Percentiles rank a stretch among this genome's conserved stretches.
These are phyloP conservation scores for Amphiprion clarkii DNA, from an alignment of 2,797 vertebrate species.

Conservation along the genomic window DNA sequence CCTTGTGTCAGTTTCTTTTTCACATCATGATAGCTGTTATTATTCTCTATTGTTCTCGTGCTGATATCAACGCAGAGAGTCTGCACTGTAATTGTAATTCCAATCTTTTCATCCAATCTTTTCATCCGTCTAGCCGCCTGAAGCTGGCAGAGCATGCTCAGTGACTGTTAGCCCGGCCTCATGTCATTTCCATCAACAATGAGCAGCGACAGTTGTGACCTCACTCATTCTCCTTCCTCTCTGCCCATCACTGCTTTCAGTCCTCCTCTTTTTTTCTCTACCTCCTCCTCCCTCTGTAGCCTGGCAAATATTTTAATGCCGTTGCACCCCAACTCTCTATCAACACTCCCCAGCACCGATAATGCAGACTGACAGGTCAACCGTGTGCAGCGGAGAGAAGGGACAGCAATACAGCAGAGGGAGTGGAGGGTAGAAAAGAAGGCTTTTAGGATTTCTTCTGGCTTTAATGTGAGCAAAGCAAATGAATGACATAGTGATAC, in stretches of 20 bases:
- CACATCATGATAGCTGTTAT: constrained; percentile 48
- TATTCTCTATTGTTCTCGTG: constrained; percentile 44
- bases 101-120: constrained; percentile 55
- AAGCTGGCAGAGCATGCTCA: constrained; percentile 39
- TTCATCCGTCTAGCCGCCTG: constrained; percentile 7
- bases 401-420: constrained; percentile 38
- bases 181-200: constrained; percentile 65
- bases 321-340: constrained; percentile 55
- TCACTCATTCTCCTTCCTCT: constrained; percentile 44
- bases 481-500: constrained; percentile 71
- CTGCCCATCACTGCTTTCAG: constrained; percentile 33
- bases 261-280: constrained; percentile 6
- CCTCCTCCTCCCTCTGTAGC: constrained; percentile 35
- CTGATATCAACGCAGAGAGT: constrained; percentile 16
- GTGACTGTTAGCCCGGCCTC: constrained; percentile 42
- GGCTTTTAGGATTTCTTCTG: constrained; percentile 58
- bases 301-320: constrained; percentile 70
- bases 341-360: constrained; percentile 62
- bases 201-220: constrained; percentile 37
- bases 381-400: constrained; percentile 54
- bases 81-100: constrained; percentile 45
- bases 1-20: constrained; percentile 40
- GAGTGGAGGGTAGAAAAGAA: constrained; percentile 25
- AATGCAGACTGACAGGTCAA: constrained; percentile 74
- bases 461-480: constrained; percentile 68